Percentiles rank a stretch among this genome's conserved stretches.
Conservation (phyloP, 2,888 invertebrate genomes). For the Xestia rhomboidea region DNA sequence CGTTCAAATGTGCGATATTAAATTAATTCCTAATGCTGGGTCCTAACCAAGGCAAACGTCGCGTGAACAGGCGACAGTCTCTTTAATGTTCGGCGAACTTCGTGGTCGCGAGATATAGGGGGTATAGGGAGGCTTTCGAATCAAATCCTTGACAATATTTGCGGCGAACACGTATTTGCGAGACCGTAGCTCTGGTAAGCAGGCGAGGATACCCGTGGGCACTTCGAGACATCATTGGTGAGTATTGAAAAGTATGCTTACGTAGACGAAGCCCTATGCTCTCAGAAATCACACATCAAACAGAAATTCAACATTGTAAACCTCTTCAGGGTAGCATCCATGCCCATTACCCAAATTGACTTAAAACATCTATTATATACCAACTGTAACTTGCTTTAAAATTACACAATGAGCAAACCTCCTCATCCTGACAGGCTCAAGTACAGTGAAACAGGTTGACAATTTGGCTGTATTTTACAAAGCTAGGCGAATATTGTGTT, state of each 20-base stretch:
- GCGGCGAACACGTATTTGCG: not conserved
- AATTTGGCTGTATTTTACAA: slow-evolving; percentile 17
- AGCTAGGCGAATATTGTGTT: not conserved
- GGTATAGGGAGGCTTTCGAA: too few relatives aligned
- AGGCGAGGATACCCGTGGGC: not conserved
- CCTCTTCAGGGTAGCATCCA: not conserved
- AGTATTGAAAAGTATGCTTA: not conserved
- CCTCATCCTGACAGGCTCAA: not conserved
- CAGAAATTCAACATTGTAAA: not conserved
- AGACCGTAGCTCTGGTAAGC: not conserved
- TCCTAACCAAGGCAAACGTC: not conserved
- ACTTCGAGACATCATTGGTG: not conserved
- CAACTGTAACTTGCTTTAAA: not conserved
- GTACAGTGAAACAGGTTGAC: not conserved
- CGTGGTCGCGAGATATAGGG: not conserved
- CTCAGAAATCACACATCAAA: not conserved
- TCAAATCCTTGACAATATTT: not conserved
- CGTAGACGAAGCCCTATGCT: not conserved
- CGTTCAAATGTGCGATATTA: not conserved
- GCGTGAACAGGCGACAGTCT: not conserved
- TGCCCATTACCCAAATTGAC: not conserved
- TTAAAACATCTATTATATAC: not conserved
- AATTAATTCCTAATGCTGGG: not conserved
- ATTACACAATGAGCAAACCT: not conserved
- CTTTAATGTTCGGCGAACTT: not conserved